Base-by-base conservation (phyloP, 2,113 vertebrate species). In the Pogona vitticeps region DNA sequence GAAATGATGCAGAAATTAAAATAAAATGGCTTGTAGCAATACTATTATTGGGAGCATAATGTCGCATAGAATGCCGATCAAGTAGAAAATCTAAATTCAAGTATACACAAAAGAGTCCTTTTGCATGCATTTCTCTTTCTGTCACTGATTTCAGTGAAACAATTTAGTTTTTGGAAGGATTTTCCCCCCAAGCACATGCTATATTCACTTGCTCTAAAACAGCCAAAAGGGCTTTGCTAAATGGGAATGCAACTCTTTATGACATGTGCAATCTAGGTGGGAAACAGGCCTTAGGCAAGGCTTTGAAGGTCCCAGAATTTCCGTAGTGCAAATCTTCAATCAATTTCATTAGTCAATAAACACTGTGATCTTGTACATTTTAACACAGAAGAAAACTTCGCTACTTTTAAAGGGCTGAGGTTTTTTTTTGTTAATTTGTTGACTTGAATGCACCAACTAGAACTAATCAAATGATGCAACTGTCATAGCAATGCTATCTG, bases 21-120 rank as follows among this genome's bases (percentile, higher is more conserved):
- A 63, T 0, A 89, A 88, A 20, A 40, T 91, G 28, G 71, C 82
- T 89, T 90, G 33, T 80, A 52, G 5, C 81, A 40, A 82, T 46
- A 84, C 76, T 86, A 86, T 88, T 86, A 89, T 93, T 90, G 91
- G 79, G 63, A 63, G 33, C 63, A 76, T 90, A 88, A 89, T 90
- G 76, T 85, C 72, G 65, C 83, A 71, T 46, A 91, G 76, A 82
- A 90, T 88, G 80, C 88, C 83, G 90, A 75, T 80, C 80, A 85
- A 91, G 76, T 78, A 86, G 63, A 89, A 91, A 90, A 95, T 90
- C 59, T 90, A 84, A 90, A 92, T 84, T 87, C 81, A 90, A 70
- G 86, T 68, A 73, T 84, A 67, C 18, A 85, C 85, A 91, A 91
- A 68, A 89, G 87, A 76, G 2, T 0, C 78, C 75, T 82, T 91